These are phyloP conservation scores for Dasyornis broadbenti DNA, from an alignment of 2,113 vertebrate genomes.

Conservation along the genomic window DNA sequence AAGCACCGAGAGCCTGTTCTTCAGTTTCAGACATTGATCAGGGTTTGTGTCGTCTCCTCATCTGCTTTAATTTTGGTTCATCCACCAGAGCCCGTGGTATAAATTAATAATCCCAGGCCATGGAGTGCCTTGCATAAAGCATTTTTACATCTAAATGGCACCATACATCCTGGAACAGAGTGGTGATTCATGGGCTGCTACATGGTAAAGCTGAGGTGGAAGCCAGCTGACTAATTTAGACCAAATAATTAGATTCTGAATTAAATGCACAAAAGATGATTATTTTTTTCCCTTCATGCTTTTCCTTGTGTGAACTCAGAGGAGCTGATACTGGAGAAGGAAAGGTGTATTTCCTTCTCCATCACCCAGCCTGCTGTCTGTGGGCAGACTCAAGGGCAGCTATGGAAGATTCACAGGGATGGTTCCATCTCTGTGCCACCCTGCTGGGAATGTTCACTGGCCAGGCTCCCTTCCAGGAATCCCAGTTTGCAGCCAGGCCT, in stretches of 20 bases:
- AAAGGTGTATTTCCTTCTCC: background rate
- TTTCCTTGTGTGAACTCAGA: background rate
- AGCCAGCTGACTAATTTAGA: constrained; percentile 21
- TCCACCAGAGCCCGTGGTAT: background rate
- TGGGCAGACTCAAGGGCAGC: background rate
- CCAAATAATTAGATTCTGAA: constrained; percentile 6
- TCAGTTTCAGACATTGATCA: background rate
- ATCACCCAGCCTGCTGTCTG: accelerated
- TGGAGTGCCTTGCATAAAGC: background rate
- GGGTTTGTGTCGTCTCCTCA: background rate
- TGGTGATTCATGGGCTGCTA: background rate
- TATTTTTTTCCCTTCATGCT: background rate
- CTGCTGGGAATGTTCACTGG: background rate
- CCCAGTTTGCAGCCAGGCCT: background rate
- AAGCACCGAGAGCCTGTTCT: background rate
- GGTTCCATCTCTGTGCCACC: background rate
- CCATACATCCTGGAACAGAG: background rate
- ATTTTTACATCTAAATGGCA: constrained; percentile 4
- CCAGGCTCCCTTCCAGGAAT: background rate
- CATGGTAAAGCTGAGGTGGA: background rate
- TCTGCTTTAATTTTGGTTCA: background rate
- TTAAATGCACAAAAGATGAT: background rate
- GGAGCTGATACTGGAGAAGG: background rate
- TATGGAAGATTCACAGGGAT: accelerated
- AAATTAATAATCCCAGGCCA: background rate